Conservation (phyloP, 1,140 invertebrate genomes). For the Cotesia vestalis region DNA sequence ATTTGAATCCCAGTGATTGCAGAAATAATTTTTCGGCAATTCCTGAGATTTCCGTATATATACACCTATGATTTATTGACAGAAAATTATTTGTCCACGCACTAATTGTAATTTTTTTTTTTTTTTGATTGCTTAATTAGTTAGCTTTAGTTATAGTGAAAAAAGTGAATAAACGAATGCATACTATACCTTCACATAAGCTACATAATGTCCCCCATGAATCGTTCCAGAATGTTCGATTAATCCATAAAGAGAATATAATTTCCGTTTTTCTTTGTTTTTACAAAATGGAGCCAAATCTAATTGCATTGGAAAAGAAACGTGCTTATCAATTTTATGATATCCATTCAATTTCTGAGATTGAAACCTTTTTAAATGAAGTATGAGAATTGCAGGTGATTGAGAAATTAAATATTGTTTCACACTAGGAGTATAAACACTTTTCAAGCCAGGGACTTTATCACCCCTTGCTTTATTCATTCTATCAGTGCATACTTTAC, state of each 20-base stretch:
- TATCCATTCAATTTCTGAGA: conserved; percentile 67
- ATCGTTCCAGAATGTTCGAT: conserved; percentile 93
- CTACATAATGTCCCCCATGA: conserved; percentile 94
- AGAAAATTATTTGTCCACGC: no score
- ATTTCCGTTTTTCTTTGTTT: conserved; percentile 73
- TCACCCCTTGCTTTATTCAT: conserved; percentile 65
- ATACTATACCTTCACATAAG: conserved; percentile 82
- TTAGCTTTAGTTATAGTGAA: not conserved
- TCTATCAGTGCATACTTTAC: conserved; percentile 86
- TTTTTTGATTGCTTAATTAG: not conserved
- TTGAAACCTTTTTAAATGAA: conserved; percentile 94
- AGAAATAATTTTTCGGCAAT: no score
- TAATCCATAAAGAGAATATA: conserved; percentile 93
- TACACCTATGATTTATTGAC: no score
- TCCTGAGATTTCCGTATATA: no score
- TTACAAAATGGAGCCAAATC: conserved; percentile 93
- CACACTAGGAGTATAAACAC: conserved; percentile 87
- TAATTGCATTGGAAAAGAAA: conserved; percentile 86
- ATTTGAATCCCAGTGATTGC: no score
- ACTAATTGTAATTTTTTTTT: not conserved
- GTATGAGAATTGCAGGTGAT: conserved; percentile 91
- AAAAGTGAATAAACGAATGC: not conserved
- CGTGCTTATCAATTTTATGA: conserved; percentile 84
- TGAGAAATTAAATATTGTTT: conserved; percentile 91
- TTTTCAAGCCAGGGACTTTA: conserved; percentile 67